These are phyloP conservation scores for Macrochelys suwanniensis DNA, from an alignment of 2,797 vertebrate genomes.

Conservation along the genomic window DNA sequence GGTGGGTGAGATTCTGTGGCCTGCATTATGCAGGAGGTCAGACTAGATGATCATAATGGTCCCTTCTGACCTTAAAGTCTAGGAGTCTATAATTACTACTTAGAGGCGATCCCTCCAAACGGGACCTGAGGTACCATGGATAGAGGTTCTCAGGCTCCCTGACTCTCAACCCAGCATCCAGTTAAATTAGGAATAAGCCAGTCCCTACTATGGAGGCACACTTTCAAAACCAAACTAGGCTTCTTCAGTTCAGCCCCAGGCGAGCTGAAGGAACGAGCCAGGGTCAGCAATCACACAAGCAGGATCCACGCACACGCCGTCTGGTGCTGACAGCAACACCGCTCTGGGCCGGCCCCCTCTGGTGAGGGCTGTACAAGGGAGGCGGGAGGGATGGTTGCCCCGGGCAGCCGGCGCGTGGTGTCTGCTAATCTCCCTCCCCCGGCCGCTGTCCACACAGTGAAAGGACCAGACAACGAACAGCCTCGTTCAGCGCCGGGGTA, in stretches of 20 bases:
- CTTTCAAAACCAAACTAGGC: background rate
- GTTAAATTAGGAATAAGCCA: background rate
- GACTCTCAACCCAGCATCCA: background rate
- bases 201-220: background rate
- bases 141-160: background rate
- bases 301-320: no score
- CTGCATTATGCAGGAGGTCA: no score
- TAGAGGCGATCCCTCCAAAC: background rate
- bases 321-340: no score
- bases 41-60: no score
- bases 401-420: fast-evolving
- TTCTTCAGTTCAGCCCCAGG: background rate
- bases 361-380: no score
- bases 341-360: no score
- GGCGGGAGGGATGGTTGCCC: background rate
- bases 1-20: no score
- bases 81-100: background rate
- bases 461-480: fast-evolving
- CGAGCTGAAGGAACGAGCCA: background rate
- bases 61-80: no score
- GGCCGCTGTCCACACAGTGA: background rate
- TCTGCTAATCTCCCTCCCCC: background rate
- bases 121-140: background rate
- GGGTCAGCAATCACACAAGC: no score
- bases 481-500: background rate